These are phyloP conservation scores for Trachemys scripta DNA, from an alignment of 2,113 vertebrate genomes.

Conservation along the genomic window DNA sequence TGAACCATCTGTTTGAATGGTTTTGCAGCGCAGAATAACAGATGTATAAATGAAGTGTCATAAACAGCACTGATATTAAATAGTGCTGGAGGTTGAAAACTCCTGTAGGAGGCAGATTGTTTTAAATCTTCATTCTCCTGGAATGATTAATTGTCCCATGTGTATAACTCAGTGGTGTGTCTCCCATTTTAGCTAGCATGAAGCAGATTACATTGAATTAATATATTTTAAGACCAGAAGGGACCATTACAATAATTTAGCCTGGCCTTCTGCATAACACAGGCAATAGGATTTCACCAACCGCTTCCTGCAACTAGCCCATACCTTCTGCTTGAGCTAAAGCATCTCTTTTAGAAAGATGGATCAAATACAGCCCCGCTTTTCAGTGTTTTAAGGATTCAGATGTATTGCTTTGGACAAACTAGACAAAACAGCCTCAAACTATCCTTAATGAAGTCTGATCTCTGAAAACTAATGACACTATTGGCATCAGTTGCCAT, in stretches of 20 bases:
- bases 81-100: slow-evolving; percentile 37
- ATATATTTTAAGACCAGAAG: rapidly evolving
- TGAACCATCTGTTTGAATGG: slow-evolving; percentile 68
- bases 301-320: neutral
- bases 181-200: neutral
- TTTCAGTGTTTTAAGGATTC: neutral
- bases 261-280: neutral
- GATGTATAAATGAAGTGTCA: slow-evolving; percentile 53
- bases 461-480: neutral
- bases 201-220: neutral
- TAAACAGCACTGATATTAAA: neutral
- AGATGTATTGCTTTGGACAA: neutral
- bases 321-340: neutral
- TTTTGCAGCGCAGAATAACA: slow-evolving; percentile 31
- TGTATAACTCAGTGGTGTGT: neutral
- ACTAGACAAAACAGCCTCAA: neutral
- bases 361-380: neutral
- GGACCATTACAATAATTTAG: neutral
- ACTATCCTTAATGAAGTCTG: neutral
- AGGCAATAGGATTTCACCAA: neutral
- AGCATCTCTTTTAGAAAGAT: neutral
- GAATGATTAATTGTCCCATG: slow-evolving; percentile 44
- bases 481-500: neutral
- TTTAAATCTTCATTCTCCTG: slow-evolving; percentile 36
- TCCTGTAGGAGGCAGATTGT: slow-evolving; percentile 56